These are phyloP conservation scores for Pangasius krempfi DNA, from an alignment of 2,797 vertebrate species.

Conservation along the genomic window DNA sequence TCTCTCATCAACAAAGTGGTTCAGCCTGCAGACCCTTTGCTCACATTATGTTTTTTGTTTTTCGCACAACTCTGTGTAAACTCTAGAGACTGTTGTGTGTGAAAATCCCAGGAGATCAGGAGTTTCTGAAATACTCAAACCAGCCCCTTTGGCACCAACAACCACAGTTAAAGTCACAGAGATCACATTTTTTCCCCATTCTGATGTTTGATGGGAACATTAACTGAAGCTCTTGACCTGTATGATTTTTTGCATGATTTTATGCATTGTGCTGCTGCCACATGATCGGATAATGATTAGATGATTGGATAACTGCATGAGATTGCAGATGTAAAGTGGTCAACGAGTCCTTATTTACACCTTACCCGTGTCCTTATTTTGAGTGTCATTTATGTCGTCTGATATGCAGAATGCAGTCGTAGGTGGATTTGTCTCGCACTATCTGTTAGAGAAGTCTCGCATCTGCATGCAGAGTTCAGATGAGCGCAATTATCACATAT, in stretches of 20 bases:
- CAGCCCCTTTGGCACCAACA: no score
- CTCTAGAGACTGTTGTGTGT: background rate
- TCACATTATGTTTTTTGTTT: background rate
- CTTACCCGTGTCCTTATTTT: background rate
- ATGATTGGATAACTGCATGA: background rate
- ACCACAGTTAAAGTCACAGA: background rate
- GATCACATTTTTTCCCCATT: background rate
- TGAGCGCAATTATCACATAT: constrained; percentile 98
- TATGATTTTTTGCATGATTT: background rate
- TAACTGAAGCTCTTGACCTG: background rate
- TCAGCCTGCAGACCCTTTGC: background rate
- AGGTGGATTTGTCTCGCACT: constrained; percentile 97
- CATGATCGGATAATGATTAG: background rate
- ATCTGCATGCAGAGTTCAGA: constrained; percentile 98
- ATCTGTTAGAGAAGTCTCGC: constrained; percentile 96
- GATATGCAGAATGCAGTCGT: constrained; percentile 87
- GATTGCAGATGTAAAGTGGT: background rate
- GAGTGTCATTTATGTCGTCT: constrained; percentile 2
- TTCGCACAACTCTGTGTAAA: background rate
- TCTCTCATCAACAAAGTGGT: background rate
- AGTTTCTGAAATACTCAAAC: background rate
- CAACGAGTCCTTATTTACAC: background rate
- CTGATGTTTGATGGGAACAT: background rate
- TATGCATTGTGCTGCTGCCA: background rate
- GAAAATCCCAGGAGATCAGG: background rate